Evolutionary conservation across 2,888 invertebrate species (phyloP).

Genomic region (Aphidius colemani): DNA sequence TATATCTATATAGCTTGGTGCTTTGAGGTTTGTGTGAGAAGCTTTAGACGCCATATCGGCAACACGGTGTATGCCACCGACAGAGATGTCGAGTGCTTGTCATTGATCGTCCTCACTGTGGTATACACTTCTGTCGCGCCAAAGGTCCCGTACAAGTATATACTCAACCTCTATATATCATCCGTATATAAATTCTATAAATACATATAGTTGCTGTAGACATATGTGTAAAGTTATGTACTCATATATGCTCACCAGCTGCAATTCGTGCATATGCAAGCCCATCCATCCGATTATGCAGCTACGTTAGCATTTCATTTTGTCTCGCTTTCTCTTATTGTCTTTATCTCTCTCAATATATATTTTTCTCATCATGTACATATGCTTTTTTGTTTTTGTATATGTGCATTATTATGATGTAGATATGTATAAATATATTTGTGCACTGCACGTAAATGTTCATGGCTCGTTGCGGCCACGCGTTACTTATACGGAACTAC

Average conservation of each 20-base stretch:
- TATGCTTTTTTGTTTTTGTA: slow-evolving; percentile 14
- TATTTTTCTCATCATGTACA: not conserved
- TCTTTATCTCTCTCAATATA: too few relatives aligned
- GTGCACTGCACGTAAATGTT: too few relatives aligned
- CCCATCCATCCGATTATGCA: slow-evolving; percentile 11
- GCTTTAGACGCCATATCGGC: slow-evolving; percentile 31
- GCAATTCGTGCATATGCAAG: slow-evolving; percentile 20
- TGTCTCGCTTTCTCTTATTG: too few relatives aligned
- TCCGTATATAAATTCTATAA: not conserved
- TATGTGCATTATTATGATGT: not conserved
- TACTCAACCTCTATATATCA: slow-evolving; percentile 12
- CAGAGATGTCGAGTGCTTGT: slow-evolving; percentile 47
- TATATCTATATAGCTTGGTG: too few relatives aligned
- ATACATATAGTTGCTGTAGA: slow-evolving; percentile 6
- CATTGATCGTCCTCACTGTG: slow-evolving; percentile 54
- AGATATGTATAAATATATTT: too few relatives aligned
- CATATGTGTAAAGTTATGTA: slow-evolving; percentile 35
- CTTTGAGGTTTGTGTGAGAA: slow-evolving; percentile 34
- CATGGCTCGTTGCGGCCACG: too few relatives aligned
- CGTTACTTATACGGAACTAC: too few relatives aligned
- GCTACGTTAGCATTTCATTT: too few relatives aligned
- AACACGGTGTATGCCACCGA: slow-evolving; percentile 32
- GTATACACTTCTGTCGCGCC: slow-evolving; percentile 46
- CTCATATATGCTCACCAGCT: slow-evolving; percentile 41
- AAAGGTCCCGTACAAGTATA: slow-evolving; percentile 59